Base-by-base conservation (phyloP, 2,113 vertebrate species). In the Chascanopsetta lugubris region DNA sequence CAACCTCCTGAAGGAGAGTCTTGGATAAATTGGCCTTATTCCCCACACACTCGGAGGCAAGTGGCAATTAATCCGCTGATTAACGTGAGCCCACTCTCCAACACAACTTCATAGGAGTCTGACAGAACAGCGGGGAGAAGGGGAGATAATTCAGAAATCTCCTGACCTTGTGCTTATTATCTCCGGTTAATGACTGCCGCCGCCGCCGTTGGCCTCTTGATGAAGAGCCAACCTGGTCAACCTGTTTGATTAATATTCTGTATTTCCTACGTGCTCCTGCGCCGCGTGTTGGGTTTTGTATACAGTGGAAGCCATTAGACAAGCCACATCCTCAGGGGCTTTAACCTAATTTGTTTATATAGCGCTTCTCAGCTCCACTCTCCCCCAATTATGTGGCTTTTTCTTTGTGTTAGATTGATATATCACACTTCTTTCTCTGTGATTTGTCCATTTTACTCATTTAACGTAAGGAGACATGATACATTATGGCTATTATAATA, bases 21-120 rank as follows among this genome's bases (percentile, higher is more conserved):
- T 76, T 67, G 9, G 72, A 77, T 83, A 89, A 90, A 90, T 89
- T 87, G 86, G 83, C 73, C 83, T 84, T 86, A 85, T 91, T 90
- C 89, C 86, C 88, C 75, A 72, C 85, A 72, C 88, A 87, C 86
- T 87, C 77, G 1, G 63, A 79, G 80, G 87, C 87, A 87, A 91
- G 85, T 86, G 85, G 90, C 90, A 92, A 93, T 92, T 93, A 92
- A 85, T 84, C 36, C 67, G 65, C 87, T 92, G 90, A 93, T 93
- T 88, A 93, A 89, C 79, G 84, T 30, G 76, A 85, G 87, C 48
- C 79, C 32, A 72, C 86, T 81, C 89, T 87, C 21, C 57, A 85
- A 85, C 82, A 88, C 85, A 89, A 82, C 91, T 89, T 88, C 77
- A 83, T 80, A 75, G 80, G 79, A 69, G 86, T 61, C 61, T 76